A percentile compares a stretch with the other conserved stretches of the same genome.
Conservation (phyloP, 2,797 vertebrate species). For the Poecilia wingei region DNA sequence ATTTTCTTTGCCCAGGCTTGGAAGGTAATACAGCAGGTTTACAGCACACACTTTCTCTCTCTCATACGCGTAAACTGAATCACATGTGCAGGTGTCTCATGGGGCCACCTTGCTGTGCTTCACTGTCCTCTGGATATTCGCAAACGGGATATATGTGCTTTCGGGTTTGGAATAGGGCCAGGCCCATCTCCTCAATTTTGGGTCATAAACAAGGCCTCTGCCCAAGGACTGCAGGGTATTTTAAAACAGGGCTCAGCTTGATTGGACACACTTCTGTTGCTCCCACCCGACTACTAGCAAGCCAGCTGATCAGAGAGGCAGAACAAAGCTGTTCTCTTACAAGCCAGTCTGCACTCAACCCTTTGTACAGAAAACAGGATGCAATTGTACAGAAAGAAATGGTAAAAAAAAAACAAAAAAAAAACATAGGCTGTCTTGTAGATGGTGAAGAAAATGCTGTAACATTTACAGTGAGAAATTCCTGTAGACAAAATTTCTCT, state of each 20-base stretch:
- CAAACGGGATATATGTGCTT: constrained; percentile 59
- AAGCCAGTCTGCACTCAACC: constrained; percentile 50
- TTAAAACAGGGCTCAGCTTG: constrained; percentile 76
- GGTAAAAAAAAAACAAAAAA: not conserved
- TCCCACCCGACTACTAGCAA: constrained; percentile 56
- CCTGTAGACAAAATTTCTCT: not conserved
- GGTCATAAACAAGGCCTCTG: constrained; percentile 70
- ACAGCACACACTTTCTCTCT: constrained; percentile 20
- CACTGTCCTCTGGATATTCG: constrained; percentile 56
- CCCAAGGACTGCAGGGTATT: constrained; percentile 70
- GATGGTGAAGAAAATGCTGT: constrained; percentile 6
- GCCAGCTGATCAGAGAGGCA: constrained; percentile 76
- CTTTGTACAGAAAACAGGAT: constrained; percentile 54
- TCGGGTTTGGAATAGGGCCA: constrained; percentile 63
- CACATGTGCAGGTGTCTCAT: constrained; percentile 58
- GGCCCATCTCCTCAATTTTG: constrained; percentile 65
- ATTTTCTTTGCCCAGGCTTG: not conserved
- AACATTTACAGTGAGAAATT: constrained; percentile 11
- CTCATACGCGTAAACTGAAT: not conserved
- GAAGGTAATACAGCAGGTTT: constrained; percentile 1
- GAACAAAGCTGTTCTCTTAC: constrained; percentile 69
- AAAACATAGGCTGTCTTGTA: constrained; percentile 4
- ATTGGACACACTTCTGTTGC: constrained; percentile 79
- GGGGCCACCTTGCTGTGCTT: constrained; percentile 40
- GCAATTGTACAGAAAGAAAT: constrained; percentile 11